phyloP scores from a whole-genome alignment of 2,797 vertebrate genomes.

The Tragopan temminckii region DNA sequence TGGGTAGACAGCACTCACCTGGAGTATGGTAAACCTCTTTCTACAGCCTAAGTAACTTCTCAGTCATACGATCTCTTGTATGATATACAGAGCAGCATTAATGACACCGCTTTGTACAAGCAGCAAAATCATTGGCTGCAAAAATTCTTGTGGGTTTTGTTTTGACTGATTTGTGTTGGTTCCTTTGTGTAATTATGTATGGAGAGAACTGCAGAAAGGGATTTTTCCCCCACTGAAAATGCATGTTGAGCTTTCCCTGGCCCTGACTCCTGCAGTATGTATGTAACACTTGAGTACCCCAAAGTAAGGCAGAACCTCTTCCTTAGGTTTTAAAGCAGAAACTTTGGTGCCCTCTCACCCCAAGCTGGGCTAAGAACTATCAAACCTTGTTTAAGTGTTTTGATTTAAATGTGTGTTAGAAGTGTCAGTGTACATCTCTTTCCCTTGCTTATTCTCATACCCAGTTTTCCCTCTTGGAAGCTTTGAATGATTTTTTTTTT shows the following conservation, averaged over 20 bases:
- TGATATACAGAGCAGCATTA: rapidly evolving
- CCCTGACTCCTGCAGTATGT: rapidly evolving
- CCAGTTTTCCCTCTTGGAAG: not conserved
- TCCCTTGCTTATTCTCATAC: not conserved
- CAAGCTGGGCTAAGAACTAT: not conserved
- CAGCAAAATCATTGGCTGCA: not conserved
- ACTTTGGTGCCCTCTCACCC: not conserved
- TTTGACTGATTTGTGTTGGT: not conserved
- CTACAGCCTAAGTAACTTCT: not conserved
- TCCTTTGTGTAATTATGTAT: not conserved
- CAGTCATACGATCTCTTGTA: not conserved
- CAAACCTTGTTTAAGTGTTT: not conserved
- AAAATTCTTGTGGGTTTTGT: not conserved
- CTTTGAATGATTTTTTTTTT: not conserved
- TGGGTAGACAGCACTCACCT: not conserved
- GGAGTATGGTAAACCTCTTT: not conserved
- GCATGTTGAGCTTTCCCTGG: not conserved
- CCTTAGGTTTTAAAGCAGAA: not conserved
- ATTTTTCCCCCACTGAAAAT: not conserved
- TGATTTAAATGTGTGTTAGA: not conserved
- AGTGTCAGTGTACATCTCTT: rapidly evolving
- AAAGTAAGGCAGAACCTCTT: not conserved
- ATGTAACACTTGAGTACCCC: not conserved
- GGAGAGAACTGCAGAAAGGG: not conserved
- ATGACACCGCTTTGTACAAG: rapidly evolving